Base-by-base conservation (phyloP, 2,113 vertebrate species). In the Spea bombifrons region DNA sequence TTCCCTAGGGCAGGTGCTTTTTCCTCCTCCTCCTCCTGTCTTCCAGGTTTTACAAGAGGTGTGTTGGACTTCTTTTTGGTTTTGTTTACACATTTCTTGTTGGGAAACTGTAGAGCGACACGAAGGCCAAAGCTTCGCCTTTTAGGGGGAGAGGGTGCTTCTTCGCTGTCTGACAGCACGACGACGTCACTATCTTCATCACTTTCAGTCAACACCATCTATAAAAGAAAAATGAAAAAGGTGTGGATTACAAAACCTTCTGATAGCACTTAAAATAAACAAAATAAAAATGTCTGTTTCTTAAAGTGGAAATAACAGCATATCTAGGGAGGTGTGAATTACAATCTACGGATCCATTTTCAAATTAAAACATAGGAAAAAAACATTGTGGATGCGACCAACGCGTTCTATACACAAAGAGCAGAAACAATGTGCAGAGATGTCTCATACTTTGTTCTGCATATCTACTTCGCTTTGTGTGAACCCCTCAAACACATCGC, bases 91-190 rank as follows among this genome's bases (percentile, higher is more conserved):
- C 80, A 81, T 84, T 92, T 95, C 76, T 93, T 97, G 75, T 85
- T 81, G 3, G 96, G 96, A 90, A 98, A 98, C 73, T 95, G 86
- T 66, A 98, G 91, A 3, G 96, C 96, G 13, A 97, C 95, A 57
- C 95, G 91, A 64, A 97, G 92, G 55, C 92, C 92, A 30, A 92
- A 84, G 8, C 91, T 94, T 83, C 82, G 91, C 81, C 88, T 93
- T 84, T 89, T 92, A 9, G 86, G 43, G 3, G 84, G 83, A 15
- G 76, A 7, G 0, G 90, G 75, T 12, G 88, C 90, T 0, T 87
- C 90, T 5, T 88, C 85, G 9, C 87, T 85, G 43, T 76, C 86
- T 5, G 73, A 83, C 80, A 45, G 50, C 7, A 90, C 88, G 72
- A 90, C 89, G 64, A 91, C 87, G 7, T 75, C 72, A 1, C 69